These are phyloP conservation scores for Coilia nasus DNA, from an alignment of 2,797 vertebrate species.

Conservation along the genomic window DNA sequence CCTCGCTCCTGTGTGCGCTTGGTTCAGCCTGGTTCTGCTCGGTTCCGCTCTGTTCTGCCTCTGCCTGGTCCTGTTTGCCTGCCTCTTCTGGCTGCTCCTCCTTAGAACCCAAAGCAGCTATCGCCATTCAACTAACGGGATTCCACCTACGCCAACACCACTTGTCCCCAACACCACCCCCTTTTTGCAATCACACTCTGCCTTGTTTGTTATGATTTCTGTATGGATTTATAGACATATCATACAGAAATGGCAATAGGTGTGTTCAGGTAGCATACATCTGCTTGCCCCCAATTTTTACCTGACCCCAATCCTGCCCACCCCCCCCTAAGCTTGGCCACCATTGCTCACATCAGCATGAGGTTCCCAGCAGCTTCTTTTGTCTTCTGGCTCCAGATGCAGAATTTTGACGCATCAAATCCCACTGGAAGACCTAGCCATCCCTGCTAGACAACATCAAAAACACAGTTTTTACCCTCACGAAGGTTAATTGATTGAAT, in stretches of 20 bases:
- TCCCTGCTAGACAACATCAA: neutral
- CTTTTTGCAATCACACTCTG: neutral
- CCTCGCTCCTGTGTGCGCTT: neutral
- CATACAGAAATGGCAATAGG: neutral
- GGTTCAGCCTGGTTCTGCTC: slow-evolving; percentile 2
- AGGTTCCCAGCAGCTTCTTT: neutral
- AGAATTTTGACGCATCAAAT: neutral
- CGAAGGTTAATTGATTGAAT: neutral
- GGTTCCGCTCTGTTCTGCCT: neutral
- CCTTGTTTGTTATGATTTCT: neutral
- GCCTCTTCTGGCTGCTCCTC: neutral
- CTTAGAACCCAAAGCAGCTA: neutral
- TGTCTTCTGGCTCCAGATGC: neutral
- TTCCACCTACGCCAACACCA: neutral
- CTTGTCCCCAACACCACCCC: neutral
- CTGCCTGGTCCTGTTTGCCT: neutral
- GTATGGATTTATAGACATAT: neutral
- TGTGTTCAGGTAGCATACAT: slow-evolving; percentile 20
- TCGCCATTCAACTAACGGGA: slow-evolving; percentile 24
- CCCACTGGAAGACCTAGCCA: neutral
- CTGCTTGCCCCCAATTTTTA: neutral
- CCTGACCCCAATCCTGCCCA: neutral
- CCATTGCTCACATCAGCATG: slow-evolving; percentile 16
- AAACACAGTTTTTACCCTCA: neutral
- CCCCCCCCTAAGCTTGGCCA: neutral